phyloP scores from a whole-genome alignment of 2,888 invertebrate genomes.

The Craniophora ligustri region DNA sequence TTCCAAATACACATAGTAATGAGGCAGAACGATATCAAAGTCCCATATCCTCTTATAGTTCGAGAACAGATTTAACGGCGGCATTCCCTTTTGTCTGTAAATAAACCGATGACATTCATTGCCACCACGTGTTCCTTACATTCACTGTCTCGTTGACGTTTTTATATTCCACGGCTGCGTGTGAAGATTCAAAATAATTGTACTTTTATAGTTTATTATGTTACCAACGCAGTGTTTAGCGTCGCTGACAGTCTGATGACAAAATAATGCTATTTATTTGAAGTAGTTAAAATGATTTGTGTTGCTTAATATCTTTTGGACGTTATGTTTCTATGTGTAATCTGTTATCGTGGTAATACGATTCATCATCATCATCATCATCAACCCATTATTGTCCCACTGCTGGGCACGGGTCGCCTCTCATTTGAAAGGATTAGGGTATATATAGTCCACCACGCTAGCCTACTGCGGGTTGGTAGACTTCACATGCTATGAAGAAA shows the following conservation, averaged over 20 bases:
- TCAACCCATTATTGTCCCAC: too few relatives aligned
- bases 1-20: neutral
- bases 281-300: slow-evolving; percentile 17
- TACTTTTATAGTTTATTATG: slow-evolving; percentile 77
- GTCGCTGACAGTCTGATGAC: slow-evolving; percentile 78
- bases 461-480: too few relatives aligned
- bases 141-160: slow-evolving; percentile 75
- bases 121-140: slow-evolving; percentile 75
- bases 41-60: slow-evolving; percentile 24
- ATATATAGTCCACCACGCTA: too few relatives aligned
- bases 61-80: slow-evolving; percentile 42
- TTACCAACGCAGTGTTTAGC: slow-evolving; percentile 83
- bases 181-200: slow-evolving; percentile 83
- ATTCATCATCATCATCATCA: too few relatives aligned
- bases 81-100: slow-evolving; percentile 58
- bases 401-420: too few relatives aligned
- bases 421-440: too few relatives aligned
- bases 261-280: slow-evolving; percentile 65
- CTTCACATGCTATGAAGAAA: too few relatives aligned
- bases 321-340: too few relatives aligned
- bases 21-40: slow-evolving; percentile 2
- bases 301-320: slow-evolving; percentile 20
- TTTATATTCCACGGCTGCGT: slow-evolving; percentile 75
- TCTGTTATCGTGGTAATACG: neutral
- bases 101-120: slow-evolving; percentile 61